Conservation (phyloP, 1,140 invertebrate genomes). For the Leptinotarsa lineolata region DNA sequence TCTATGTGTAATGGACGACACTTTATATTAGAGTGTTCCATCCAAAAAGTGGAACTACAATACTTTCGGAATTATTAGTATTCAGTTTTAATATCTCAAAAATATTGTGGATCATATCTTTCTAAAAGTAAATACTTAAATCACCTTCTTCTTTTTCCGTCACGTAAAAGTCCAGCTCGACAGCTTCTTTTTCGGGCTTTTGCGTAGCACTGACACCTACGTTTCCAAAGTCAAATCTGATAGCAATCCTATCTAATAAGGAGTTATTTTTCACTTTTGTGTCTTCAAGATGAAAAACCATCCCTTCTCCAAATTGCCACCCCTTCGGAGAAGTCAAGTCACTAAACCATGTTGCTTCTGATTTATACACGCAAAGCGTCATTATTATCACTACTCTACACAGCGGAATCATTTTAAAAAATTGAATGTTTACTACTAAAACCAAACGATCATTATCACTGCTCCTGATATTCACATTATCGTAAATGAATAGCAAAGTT, state of each 20-base stretch:
- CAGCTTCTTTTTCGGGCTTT: slow-evolving; percentile 54
- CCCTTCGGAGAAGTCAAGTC: slow-evolving; percentile 52
- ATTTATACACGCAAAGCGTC: neutral
- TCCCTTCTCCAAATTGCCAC: slow-evolving; percentile 42
- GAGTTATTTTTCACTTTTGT: slow-evolving; percentile 53
- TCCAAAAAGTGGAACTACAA: too few relatives aligned
- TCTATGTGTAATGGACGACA: too few relatives aligned
- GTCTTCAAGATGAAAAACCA: slow-evolving; percentile 44
- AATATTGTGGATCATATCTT: too few relatives aligned
- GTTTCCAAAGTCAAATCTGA: slow-evolving; percentile 60
- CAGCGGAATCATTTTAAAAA: neutral
- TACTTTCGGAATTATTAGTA: too few relatives aligned
- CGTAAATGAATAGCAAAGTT: slow-evolving; percentile 38
- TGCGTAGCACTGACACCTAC: slow-evolving; percentile 58
- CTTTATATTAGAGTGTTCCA: too few relatives aligned
- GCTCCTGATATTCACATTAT: slow-evolving; percentile 39
- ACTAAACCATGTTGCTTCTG: slow-evolving; percentile 55
- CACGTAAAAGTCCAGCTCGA: slow-evolving; percentile 54
- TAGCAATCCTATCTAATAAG: slow-evolving; percentile 58
- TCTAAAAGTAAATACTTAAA: neutral
- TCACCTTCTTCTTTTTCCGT: slow-evolving; percentile 39
- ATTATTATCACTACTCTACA: slow-evolving; percentile 18
- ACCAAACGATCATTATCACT: neutral
- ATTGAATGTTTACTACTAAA: too few relatives aligned
- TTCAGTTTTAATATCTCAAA: too few relatives aligned